Evolutionary conservation across 2,888 invertebrate genomes (phyloP), one percentile per base, ranked within the genome.

Genomic region (Uropetala carovei): DNA sequence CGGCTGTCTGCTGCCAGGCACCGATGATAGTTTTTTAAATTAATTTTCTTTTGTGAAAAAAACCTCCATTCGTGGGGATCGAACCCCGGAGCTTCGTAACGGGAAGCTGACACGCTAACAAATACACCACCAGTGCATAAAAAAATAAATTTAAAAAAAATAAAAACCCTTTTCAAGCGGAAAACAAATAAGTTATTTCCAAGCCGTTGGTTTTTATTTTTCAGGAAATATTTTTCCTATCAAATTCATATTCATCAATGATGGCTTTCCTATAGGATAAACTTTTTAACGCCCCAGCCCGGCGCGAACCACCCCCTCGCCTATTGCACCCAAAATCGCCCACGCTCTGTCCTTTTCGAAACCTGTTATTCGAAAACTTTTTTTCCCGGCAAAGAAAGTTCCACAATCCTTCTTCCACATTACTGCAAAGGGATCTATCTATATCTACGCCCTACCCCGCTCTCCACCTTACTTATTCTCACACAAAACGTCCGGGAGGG

Each of bases 341-440:
- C 68, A 18, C 18, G n/a, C 68, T n/a, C 18, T 68, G n/a, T 22
- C 11, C 22, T 13, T 75, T 75, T 75, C 75, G 22, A 13, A 22
- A 75, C 27, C 68, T n/a, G 68, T 22, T 68, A n/a, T 68, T 27
- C 75, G 22, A 27, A 27, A 13, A 75, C 27, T 75, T 75, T 75
- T 22, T 75, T 75, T 27, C 75, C 75, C 22, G 27, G 75, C 22
- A 75, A 22, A 75, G 75, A 75, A 75, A 75, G 75, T 75, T 75
- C 8, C 68, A 22, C 68, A 9, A 68, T 68, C 11, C 75, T 27
- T 22, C 75, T 27, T 27, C 22, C 22, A 27, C 75, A 75, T 27
- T 13, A 27, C 75, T 5, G 43, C 27, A 22, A 14, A 22, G 75
- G 75, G 22, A 75, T 10, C 43, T 43, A 43, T 43, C 43, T 43